Evolutionary conservation across 2,888 invertebrate genomes (phyloP), one percentile per base, ranked within the genome.

Genomic region (Amphipoea oculea): DNA sequence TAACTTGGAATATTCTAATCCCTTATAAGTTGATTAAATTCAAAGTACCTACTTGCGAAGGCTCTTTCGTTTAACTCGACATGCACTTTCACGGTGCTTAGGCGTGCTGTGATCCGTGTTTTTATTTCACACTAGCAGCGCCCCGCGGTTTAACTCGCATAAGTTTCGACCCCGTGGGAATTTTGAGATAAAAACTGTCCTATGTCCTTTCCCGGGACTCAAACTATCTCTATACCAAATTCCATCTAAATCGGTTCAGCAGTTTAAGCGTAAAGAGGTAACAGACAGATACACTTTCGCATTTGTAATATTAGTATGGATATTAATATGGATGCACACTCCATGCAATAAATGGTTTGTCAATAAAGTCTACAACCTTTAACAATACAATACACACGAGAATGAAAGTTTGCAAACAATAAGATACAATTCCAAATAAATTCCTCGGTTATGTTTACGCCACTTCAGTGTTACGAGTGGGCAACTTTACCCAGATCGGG

Each of bases 401-500:
- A 72, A 42, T 20, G 17, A 71, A 36, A 57, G 14, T 45, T 73
- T 63, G 14, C 23, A 62, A 57, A 45, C 42, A 69, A 65, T 45
- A 45, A 48, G 48, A 65, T 69, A 65, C n/a, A 72, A 84, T 66
- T 54, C 17, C 5, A 36, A 74, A 85, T 85, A 73, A 68, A 67
- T 42, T 65, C 9, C 36, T 57, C 6, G 54, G 45, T 48, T 45
- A 62, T 63, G 48, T 76, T 42, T 36, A 1, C 48, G n/a, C 69
- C 68, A 73, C 72, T 79, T 79, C 57, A 83, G 76, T 83, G 65
- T 67, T 73, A 74, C 65, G 62, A 84, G 71, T 78, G 73, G 63
- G 29, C 48, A 78, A 74, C 51, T 86, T 76, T 68, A 62, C 69
- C 36, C 40, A 62, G 67, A 62, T 70, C 12, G 9, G 54, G 23